Evolutionary conservation across 1,140 invertebrate genomes (phyloP), one percentile per base, ranked within the genome.

Genomic region (Drosophila melanogaster): DNA sequence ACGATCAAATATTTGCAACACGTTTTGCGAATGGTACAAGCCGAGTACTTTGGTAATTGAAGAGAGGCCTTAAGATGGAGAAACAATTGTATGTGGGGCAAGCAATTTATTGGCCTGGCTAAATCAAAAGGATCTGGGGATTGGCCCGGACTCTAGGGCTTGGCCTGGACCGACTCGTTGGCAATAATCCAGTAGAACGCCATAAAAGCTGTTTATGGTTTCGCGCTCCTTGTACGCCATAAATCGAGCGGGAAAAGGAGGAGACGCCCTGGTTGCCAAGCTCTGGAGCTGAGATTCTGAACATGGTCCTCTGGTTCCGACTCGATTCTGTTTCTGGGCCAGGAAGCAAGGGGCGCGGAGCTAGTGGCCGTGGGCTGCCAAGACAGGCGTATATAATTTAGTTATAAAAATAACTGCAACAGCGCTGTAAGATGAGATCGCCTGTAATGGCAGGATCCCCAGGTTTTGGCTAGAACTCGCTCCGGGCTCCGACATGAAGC

Each of bases 151-250:
- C 35, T 43, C 3, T 22, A 17, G 41, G 50, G 24, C 47, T 43
- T 56, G 44, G 73, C 47, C 24, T n/a, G 53, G 44, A 37, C 30
- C 30, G 41, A 24, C 65, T 60, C 40, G 60, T 26, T 75, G 58
- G 62, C 75, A 65, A 90, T 81, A 90, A 90, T 90, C 81, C 87
- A 90, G 87, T 90, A 90, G 87, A 90, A 90, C 83, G 73, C 83
- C 59, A 90, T 90, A 90, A 90, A 90, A 90, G 87, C 87, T 90
- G 87, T 90, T 90, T 90, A 90, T 90, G 83, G 87, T 84, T 90
- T 90, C 89, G 87, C 87, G 87, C 87, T 90, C 87, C 87, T 89
- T 90, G 79, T 90, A 75, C 77, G 55, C 83, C 83, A 87, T 90
- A 90, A 90, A 90, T 90, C 89, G 77, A 61, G 50, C 60, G 53